Conservation (phyloP, 2,797 vertebrate genomes). For the Chromobotia macracanthus region DNA sequence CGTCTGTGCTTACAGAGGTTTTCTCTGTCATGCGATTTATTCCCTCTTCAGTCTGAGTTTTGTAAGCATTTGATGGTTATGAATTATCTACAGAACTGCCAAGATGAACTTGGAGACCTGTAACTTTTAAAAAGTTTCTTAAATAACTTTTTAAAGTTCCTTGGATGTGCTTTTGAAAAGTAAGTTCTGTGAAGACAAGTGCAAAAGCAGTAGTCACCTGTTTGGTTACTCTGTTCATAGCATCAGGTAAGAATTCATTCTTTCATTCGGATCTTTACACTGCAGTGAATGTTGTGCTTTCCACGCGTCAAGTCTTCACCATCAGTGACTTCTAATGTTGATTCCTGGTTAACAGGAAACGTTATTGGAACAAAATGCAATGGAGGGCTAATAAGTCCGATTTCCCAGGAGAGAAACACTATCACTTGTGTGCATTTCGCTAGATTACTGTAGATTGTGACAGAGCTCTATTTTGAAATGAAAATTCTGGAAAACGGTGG, state of each 20-base stretch:
- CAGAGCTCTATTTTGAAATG: conserved; percentile 67
- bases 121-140: conserved; percentile 17
- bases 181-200: background rate
- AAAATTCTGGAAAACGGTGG: conserved; percentile 53
- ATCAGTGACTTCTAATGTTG: conserved; percentile 37
- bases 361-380: conserved; percentile 12
- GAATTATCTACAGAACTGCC: conserved; percentile 56
- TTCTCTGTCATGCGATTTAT: conserved; percentile 26
- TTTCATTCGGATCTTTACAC: conserved; percentile 4
- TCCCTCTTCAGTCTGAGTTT: conserved; percentile 15
- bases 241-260: conserved; percentile 3
- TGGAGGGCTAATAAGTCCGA: conserved; percentile 18
- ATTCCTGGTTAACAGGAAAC: conserved; percentile 4
- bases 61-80: conserved; percentile 52
- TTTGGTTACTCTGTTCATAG: background rate
- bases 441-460: conserved; percentile 69
- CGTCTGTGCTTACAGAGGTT: conserved; percentile 39
- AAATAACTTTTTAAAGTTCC: conserved; percentile 16
- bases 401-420: conserved; percentile 67
- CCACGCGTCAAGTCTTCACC: conserved; percentile 21
- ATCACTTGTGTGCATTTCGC: conserved; percentile 67
- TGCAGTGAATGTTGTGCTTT: conserved; percentile 18
- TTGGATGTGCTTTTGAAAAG: conserved; percentile 27
- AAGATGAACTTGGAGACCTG: conserved; percentile 65
- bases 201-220: background rate